Conservation (phyloP, 2,797 vertebrate species). For the Mareca strepera region DNA sequence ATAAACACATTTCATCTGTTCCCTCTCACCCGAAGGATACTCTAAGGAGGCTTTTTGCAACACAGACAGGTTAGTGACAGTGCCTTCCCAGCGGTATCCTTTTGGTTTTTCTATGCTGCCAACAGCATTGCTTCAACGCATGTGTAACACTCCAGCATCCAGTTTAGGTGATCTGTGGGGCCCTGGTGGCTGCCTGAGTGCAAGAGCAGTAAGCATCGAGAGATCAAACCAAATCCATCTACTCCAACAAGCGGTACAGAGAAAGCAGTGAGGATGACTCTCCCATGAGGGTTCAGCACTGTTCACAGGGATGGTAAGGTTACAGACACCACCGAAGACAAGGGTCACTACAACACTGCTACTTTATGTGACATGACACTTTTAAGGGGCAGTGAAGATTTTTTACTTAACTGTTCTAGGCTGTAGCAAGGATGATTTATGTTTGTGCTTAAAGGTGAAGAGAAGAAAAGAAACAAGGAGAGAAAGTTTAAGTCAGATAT, state of each 20-base stretch:
- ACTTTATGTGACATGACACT: conserved; percentile 83
- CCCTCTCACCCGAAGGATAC: neutral
- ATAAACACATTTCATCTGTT: neutral
- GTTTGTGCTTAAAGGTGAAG: conserved; percentile 99
- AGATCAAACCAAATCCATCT: conserved; percentile 72
- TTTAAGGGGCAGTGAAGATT: conserved; percentile 81
- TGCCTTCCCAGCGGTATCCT: conserved; percentile 2
- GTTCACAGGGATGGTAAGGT: conserved; percentile 82
- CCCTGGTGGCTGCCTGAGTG: conserved; percentile 14
- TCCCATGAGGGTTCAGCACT: conserved; percentile 73
- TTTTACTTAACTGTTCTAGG: conserved; percentile 99
- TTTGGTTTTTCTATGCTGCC: conserved; percentile 35
- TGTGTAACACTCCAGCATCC: conserved; percentile 16
- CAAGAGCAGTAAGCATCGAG: conserved; percentile 19
- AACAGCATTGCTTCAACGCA: conserved; percentile 23
- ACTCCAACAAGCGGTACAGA: conserved; percentile 76
- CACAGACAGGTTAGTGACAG: neutral
- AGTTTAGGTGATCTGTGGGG: neutral
- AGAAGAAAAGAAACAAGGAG: conserved; percentile 92
- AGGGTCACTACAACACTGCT: conserved; percentile 85
- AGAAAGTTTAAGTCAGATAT: conserved; percentile 97
- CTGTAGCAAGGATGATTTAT: conserved; percentile 99
- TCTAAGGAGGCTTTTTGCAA: neutral
- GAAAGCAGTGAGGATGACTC: conserved; percentile 78
- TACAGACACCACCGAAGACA: conserved; percentile 86